Percentiles rank a stretch among this genome's conserved stretches.
phyloP scores from a whole-genome alignment of 2,797 vertebrate genomes.

The Heliangelus exortis region DNA sequence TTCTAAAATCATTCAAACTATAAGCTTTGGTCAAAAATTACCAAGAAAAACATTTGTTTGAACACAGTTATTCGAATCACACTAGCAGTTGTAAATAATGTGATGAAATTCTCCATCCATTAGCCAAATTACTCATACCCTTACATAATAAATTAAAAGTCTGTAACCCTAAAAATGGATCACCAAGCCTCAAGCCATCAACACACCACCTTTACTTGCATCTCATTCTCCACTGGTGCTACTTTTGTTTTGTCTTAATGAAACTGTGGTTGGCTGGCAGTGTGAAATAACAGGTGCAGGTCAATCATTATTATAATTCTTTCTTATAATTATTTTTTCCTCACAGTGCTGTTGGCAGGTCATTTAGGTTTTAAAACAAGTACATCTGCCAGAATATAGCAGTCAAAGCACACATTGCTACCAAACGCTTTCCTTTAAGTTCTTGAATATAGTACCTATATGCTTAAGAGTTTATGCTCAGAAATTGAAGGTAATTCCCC shows the following conservation, averaged over 20 bases:
- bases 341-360: neutral
- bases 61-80: neutral
- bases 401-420: neutral
- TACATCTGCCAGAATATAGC: slow-evolving; percentile 1
- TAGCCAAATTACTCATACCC: neutral
- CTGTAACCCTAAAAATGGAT: neutral
- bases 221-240: neutral
- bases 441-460: neutral
- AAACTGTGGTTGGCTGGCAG: neutral
- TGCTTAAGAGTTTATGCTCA: neutral
- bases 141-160: neutral
- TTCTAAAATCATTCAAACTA: neutral
- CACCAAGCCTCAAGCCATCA: neutral
- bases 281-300: neutral
- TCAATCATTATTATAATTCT: neutral
- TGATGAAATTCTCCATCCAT: neutral
- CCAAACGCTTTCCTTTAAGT: neutral
- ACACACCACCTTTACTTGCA: neutral
- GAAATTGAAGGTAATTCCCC: slow-evolving; percentile 27
- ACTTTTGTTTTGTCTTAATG: neutral
- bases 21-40: neutral
- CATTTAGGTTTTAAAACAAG: neutral
- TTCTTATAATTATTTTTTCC: slow-evolving; percentile 17
- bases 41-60: neutral
- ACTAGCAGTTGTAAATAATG: neutral